phyloP scores from a whole-genome alignment of 2,888 invertebrate species.

The Dasypogon diadema region DNA sequence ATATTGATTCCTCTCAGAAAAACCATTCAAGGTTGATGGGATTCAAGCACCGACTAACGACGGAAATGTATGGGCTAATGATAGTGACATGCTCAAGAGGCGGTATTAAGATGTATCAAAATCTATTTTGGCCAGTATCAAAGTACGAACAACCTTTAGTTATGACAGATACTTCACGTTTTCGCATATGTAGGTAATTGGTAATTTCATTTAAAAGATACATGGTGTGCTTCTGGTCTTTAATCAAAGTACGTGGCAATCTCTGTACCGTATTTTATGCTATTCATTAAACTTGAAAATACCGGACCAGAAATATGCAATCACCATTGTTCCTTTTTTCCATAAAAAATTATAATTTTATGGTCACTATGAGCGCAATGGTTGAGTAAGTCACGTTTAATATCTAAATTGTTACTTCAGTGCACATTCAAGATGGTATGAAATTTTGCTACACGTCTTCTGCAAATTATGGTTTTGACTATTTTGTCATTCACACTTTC shows the following conservation, averaged over 20 bases:
- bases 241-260: too few relatives aligned
- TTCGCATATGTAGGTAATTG: too few relatives aligned
- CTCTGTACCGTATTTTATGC: too few relatives aligned
- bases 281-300: too few relatives aligned
- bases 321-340: conserved; percentile 24
- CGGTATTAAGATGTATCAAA: not conserved
- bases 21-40: not conserved
- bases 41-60: not conserved
- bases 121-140: too few relatives aligned
- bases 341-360: conserved; percentile 48
- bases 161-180: too few relatives aligned
- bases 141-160: too few relatives aligned
- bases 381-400: conserved; percentile 46
- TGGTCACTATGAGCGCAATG: conserved; percentile 34
- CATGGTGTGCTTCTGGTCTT: too few relatives aligned
- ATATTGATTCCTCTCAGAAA: conserved; percentile 3
- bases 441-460: conserved; percentile 9
- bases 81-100: not conserved
- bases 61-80: not conserved
- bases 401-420: conserved; percentile 37
- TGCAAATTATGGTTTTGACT: not conserved
- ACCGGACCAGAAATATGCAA: too few relatives aligned
- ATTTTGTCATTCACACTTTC: conserved; percentile 30
- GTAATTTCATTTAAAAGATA: too few relatives aligned
- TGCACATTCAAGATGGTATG: not conserved